phyloP scores from a whole-genome alignment of 2,888 invertebrate species.

The Metacarcinus magister region DNA sequence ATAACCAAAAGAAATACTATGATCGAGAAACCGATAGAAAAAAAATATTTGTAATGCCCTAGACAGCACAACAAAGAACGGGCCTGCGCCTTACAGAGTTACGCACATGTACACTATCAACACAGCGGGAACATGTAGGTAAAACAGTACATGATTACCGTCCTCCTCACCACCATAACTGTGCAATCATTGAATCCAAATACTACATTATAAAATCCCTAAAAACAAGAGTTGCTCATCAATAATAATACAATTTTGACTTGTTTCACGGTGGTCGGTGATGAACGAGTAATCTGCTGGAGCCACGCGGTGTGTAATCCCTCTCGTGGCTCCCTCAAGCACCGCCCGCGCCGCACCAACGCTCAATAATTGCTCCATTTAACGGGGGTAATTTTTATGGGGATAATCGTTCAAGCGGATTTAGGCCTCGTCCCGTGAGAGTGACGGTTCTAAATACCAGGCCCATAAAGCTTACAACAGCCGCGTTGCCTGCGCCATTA shows the following conservation, averaged over 20 bases:
- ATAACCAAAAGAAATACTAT: too few species aligned
- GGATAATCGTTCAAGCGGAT: conserved; percentile 51
- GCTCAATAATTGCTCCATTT: conserved; percentile 41
- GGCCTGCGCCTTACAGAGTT: too few species aligned
- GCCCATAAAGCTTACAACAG: background rate
- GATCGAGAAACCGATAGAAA: too few species aligned
- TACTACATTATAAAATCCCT: background rate
- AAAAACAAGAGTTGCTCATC: background rate
- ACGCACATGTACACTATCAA: background rate
- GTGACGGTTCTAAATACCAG: background rate
- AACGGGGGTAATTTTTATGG: conserved; percentile 9
- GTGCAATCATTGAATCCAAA: background rate
- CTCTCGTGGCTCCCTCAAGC: background rate
- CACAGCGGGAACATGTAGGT: too few species aligned
- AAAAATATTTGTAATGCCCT: too few species aligned
- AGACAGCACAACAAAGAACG: too few species aligned
- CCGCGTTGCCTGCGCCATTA: background rate
- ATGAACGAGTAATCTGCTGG: background rate
- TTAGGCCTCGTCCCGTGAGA: background rate
- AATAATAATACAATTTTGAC: background rate
- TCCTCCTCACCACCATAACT: background rate
- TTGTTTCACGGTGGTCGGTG: background rate
- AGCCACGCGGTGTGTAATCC: background rate
- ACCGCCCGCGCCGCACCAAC: background rate
- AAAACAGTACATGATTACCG: background rate